These are phyloP conservation scores for Vanessa atalanta DNA, from an alignment of 1,140 invertebrate species.

Conservation along the genomic window DNA sequence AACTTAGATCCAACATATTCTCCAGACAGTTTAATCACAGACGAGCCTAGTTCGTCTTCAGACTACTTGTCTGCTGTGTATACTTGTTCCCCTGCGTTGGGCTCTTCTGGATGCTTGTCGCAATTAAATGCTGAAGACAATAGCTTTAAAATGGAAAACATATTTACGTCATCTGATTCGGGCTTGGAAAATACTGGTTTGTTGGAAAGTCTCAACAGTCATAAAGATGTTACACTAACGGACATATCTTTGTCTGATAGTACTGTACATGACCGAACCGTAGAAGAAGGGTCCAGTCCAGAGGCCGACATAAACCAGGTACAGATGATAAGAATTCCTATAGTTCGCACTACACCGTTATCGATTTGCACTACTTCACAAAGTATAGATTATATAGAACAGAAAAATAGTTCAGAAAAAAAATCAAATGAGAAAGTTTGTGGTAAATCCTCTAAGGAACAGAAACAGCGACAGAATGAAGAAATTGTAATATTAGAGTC, in stretches of 20 bases:
- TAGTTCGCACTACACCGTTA: constrained; percentile 30
- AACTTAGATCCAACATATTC: constrained; percentile 54
- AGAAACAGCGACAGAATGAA: constrained; percentile 86
- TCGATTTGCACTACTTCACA: constrained; percentile 40
- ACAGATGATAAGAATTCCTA: constrained; percentile 33
- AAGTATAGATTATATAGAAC: not conserved
- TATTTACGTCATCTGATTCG: constrained; percentile 70
- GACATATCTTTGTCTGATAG: constrained; percentile 70
- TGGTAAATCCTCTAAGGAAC: constrained; percentile 82
- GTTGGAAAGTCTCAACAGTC: constrained; percentile 66
- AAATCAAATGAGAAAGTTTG: constrained; percentile 42
- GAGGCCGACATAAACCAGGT: constrained; percentile 25
- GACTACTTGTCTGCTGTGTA: constrained; percentile 73
- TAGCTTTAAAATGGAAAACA: constrained; percentile 68
- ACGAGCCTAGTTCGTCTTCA: constrained; percentile 74
- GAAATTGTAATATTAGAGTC: constrained; percentile 84
- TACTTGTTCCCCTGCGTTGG: constrained; percentile 61
- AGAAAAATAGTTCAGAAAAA: constrained; percentile 6
- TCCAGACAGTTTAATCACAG: constrained; percentile 70
- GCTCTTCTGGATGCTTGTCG: constrained; percentile 45
- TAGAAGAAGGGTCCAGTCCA: constrained; percentile 49
- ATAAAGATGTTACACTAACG: constrained; percentile 69
- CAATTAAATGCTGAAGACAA: constrained; percentile 65
- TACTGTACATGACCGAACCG: constrained; percentile 56
- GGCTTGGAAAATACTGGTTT: constrained; percentile 69